Conservation (phyloP, 2,113 vertebrate genomes). For the Platysteira castanea region DNA sequence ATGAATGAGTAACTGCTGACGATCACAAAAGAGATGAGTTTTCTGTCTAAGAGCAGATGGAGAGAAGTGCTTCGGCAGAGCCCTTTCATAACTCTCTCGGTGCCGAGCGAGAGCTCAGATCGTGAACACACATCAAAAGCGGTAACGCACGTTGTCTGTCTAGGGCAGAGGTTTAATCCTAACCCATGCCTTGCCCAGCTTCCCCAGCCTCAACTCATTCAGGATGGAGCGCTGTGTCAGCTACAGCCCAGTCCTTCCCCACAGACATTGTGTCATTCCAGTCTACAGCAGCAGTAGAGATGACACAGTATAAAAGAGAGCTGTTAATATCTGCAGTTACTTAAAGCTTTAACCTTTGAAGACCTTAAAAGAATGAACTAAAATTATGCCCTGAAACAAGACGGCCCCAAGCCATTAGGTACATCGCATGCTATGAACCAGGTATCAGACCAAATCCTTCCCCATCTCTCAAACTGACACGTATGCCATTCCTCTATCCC, state of each 20-base stretch:
- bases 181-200: background rate
- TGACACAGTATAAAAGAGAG: background rate
- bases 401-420: background rate
- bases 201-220: background rate
- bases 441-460: background rate
- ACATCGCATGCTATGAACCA: fast-evolving
- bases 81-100: background rate
- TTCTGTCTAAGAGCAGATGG: background rate
- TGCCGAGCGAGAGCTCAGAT: background rate
- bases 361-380: background rate
- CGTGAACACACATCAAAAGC: background rate
- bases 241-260: background rate
- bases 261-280: background rate
- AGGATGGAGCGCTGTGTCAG: background rate
- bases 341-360: background rate
- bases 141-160: background rate
- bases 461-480: background rate
- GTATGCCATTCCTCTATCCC: background rate
- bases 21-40: background rate
- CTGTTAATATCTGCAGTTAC: background rate
- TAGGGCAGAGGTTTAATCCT: background rate
- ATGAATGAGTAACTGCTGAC: background rate
- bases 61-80: background rate
- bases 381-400: background rate
- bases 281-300: background rate